Conservation (phyloP, 2,797 vertebrate species). For the Kryptopterus vitreolus region DNA sequence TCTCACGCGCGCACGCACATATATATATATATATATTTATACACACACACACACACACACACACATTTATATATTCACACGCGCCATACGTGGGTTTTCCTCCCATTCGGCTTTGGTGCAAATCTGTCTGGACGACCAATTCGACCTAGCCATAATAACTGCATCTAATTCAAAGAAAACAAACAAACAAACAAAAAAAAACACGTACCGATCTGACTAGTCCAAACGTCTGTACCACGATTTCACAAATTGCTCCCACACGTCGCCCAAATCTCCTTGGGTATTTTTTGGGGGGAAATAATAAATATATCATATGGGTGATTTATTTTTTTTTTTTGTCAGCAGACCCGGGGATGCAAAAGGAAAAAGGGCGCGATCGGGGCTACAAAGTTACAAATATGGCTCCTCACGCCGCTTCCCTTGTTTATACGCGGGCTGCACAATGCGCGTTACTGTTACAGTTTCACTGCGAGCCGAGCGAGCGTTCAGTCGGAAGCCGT, state of each 20-base stretch:
- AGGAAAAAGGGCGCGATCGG: constrained; percentile 79
- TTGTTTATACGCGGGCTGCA: constrained; percentile 71
- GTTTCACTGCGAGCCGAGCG: constrained; percentile 39
- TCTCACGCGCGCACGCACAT: background rate
- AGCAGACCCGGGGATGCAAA: constrained; percentile 32
- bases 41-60: background rate
- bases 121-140: background rate
- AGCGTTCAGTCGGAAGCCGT: background rate
- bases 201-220: no score
- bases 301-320: no score
- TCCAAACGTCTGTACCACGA: constrained; percentile 22
- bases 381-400: constrained; percentile 95
- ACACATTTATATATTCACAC: no score
- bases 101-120: background rate
- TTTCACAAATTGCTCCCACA: constrained; percentile 42
- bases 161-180: background rate
- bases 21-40: background rate
- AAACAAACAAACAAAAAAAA: no score
- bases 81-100: background rate
- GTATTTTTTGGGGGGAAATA: no score
- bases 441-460: constrained; percentile 62
- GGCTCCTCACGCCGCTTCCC: constrained; percentile 74
- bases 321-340: background rate
- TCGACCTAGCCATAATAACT: background rate
- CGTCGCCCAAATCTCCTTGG: constrained; percentile 45